Conservation (phyloP, 2,113 vertebrate species). For the Clarias gariepinus region DNA sequence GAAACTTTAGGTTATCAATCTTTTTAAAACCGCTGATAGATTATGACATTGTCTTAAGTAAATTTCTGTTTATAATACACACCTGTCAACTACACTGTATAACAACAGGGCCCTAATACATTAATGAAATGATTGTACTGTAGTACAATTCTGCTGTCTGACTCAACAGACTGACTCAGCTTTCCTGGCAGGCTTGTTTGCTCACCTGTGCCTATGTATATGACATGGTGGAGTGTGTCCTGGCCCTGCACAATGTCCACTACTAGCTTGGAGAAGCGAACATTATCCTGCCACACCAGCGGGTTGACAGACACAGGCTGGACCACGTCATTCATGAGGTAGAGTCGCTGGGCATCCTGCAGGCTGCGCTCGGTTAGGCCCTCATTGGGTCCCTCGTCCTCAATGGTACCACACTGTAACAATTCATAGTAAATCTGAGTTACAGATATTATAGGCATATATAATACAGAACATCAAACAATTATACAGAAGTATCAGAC, state of each 20-base stretch:
- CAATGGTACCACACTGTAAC: slow-evolving; percentile 87
- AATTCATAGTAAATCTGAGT: background rate
- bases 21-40: background rate
- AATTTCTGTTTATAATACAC: background rate
- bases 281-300: slow-evolving; percentile 89
- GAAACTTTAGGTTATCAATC: slow-evolving; percentile 10
- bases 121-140: background rate
- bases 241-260: slow-evolving; percentile 97
- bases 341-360: slow-evolving; percentile 92
- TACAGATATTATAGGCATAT: too few species aligned
- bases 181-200: background rate
- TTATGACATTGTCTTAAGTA: slow-evolving; percentile 7
- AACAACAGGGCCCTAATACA: background rate
- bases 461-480: too few species aligned
- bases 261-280: slow-evolving; percentile 91
- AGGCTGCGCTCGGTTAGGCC: slow-evolving; percentile 94
- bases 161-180: background rate
- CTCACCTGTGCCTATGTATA: slow-evolving; percentile 95
- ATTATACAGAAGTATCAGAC: too few species aligned
- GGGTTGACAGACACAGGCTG: slow-evolving; percentile 92
- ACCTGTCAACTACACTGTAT: background rate
- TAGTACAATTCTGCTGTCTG: background rate
- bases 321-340: slow-evolving; percentile 96
- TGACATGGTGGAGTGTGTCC: slow-evolving; percentile 92
- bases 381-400: slow-evolving; percentile 86